phyloP scores from a whole-genome alignment of 2,797 vertebrate genomes.

The Anabacerthia variegaticeps region DNA sequence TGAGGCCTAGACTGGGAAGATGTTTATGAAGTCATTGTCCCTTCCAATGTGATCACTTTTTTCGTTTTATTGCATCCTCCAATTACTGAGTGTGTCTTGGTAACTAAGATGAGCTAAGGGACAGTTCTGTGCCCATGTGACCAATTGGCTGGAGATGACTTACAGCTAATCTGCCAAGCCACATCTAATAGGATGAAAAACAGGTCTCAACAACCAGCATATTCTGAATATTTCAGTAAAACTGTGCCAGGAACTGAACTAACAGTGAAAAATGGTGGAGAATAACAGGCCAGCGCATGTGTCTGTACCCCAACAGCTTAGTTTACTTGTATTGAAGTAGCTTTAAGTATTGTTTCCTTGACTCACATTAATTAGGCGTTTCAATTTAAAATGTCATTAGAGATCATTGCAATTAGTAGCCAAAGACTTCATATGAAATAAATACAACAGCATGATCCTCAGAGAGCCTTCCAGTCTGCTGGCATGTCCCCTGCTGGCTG shows the following conservation, averaged over 20 bases:
- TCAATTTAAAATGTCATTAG: background rate
- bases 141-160: background rate
- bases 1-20: background rate
- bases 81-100: background rate
- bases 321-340: background rate
- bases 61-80: background rate
- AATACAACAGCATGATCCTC: background rate
- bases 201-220: background rate
- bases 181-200: background rate
- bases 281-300: background rate
- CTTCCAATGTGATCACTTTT: background rate
- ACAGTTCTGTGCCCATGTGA: background rate
- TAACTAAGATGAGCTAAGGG: background rate
- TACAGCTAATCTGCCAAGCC: background rate
- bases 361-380: background rate
- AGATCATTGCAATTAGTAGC: background rate
- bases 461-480: background rate
- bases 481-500: background rate
- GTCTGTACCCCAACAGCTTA: background rate
- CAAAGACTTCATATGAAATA: background rate
- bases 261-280: background rate
- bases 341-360: background rate
- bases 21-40: background rate
- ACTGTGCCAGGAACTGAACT: background rate
- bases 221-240: background rate